Base-by-base conservation (phyloP, 2,888 invertebrate genomes). In the Drosophila prostipennis region DNA sequence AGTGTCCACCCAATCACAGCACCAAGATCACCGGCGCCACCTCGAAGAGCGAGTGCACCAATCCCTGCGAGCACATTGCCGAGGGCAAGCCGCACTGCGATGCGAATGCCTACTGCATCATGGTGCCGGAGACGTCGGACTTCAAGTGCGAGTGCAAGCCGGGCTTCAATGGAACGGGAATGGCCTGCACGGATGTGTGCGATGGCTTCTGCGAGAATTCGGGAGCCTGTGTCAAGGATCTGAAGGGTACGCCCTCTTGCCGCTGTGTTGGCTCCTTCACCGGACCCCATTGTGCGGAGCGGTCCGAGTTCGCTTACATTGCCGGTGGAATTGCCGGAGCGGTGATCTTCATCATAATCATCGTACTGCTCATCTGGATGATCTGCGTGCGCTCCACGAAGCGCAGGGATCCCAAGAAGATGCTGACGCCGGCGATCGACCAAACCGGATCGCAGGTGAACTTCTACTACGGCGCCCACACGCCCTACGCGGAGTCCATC, bases 341-440 rank as follows among this genome's bases (percentile, higher is more conserved):
- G n/a, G 98, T 98, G 70, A 96, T 98, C 82, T 95, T 98, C 89
- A 96, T 98, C 80, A 98, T 98, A 89, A 95, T 98, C 92, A 95
- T 98, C 84, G 97, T 98, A 37, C 94, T 98, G 75, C 94, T 98
- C 58, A 97, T 98, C 81, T 98, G 98, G 98, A 98, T 98, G 98
- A 98, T 98, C 90, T 98, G 98, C 91, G 98, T 97, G 67, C 96
- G 97, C 89, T 95, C 97, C n/a, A 95, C 96, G 57, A 95, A 96
- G 89, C 95, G 96, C 92, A 96, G 96, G 91, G 97, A 97, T 93
- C 97, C 97, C 83, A 97, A 97, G 94, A 98, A 98, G 93, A 95
- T 97, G 89, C 93, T 97, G 19, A 96, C 96, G 16, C 97, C 97
- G 74, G 96, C 97, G 32, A 96, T 96, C 43, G 97, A 97, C 91